Percentiles rank a stretch among this genome's conserved stretches.
Conservation (phyloP, 2,888 invertebrate genomes). For the Chrysolina oricalcia region DNA sequence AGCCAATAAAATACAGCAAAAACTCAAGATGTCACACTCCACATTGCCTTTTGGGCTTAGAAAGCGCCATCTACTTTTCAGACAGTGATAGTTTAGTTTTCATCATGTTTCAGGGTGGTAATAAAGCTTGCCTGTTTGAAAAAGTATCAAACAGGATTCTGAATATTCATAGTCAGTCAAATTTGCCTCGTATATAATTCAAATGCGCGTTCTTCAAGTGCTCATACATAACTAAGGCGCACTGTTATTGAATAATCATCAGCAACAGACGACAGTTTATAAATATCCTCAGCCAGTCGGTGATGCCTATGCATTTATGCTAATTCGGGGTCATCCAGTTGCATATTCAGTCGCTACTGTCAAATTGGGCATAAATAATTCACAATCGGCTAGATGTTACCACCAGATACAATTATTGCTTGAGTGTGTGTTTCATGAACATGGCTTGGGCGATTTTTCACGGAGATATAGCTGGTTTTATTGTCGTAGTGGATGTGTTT, state of each 20-base stretch:
- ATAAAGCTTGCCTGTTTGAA: too few relatives aligned
- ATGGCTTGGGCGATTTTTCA: background rate
- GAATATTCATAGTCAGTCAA: background rate
- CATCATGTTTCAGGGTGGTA: too few relatives aligned
- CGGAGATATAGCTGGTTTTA: too few relatives aligned
- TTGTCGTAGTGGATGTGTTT: too few relatives aligned
- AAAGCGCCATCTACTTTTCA: too few relatives aligned
- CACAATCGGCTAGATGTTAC: constrained; percentile 30
- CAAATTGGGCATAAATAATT: constrained; percentile 60
- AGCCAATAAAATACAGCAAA: too few relatives aligned
- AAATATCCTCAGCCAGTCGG: constrained; percentile 17
- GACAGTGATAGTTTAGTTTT: too few relatives aligned
- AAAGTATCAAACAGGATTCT: background rate
- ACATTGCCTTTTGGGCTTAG: too few relatives aligned
- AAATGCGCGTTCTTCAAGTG: background rate
- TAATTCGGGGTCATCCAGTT: constrained; percentile 57
- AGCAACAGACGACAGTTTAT: constrained; percentile 20
- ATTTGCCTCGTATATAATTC: background rate
- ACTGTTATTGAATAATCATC: constrained; percentile 27
- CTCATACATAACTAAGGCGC: constrained; percentile 11
- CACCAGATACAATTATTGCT: constrained; percentile 7
- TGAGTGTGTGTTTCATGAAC: background rate
- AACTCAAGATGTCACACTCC: too few relatives aligned
- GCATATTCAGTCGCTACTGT: constrained; percentile 60
- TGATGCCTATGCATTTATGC: constrained; percentile 63